Evolutionary conservation across 1,140 invertebrate species (phyloP).

Genomic region (Brachionus manjavacas): DNA sequence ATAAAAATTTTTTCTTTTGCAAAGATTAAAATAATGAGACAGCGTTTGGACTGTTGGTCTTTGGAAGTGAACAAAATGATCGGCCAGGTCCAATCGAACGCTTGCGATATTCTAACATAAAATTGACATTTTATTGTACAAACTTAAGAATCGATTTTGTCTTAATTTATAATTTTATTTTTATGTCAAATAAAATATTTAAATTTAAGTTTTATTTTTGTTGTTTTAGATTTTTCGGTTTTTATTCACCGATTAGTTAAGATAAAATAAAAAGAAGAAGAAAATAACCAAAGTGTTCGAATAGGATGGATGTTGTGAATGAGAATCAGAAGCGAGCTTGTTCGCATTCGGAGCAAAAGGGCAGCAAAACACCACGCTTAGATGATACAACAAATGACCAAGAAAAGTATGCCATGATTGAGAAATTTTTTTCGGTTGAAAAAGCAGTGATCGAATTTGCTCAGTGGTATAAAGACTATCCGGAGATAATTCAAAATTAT

Average conservation of each 20-base stretch:
- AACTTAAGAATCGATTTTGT: slow-evolving; percentile 7
- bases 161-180: not conserved
- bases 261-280: not conserved
- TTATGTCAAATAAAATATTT: not conserved
- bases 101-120: slow-evolving; percentile 22
- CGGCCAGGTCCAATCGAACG: slow-evolving; percentile 28
- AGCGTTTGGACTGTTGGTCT: not conserved
- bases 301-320: not conserved
- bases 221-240: slow-evolving; percentile 3
- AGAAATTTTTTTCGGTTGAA: not conserved
- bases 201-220: not conserved
- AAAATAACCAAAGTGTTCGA: not conserved
- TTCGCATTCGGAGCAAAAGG: not conserved
- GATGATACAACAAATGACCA: not conserved
- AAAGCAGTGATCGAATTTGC: not conserved
- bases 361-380: not conserved
- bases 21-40: slow-evolving; percentile 42
- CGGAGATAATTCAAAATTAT: not conserved
- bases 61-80: slow-evolving; percentile 23
- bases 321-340: not conserved
- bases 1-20: not conserved
- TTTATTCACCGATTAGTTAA: not conserved
- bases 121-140: not conserved
- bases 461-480: not conserved
- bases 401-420: not conserved